Conservation (phyloP, 53 echinoderm and acorn worm genomes). For the Apostichopus leukothele region DNA sequence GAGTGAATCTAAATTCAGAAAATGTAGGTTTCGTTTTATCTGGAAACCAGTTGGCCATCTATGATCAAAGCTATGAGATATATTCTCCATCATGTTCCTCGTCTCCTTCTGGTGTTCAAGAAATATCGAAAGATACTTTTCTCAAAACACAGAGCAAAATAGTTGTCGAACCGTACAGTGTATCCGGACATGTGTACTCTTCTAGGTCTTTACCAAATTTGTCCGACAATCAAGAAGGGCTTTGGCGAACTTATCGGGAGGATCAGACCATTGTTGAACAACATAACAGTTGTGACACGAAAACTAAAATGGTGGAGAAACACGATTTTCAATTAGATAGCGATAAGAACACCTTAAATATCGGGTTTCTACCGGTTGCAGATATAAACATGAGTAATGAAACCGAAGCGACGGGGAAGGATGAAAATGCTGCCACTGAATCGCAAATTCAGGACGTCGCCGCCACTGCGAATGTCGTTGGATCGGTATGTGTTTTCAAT, state of each 20-base stretch:
- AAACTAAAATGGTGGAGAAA: background rate
- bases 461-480: conserved; percentile 54
- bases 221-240: background rate
- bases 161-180: background rate
- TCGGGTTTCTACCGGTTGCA: background rate
- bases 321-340: background rate
- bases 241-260: background rate
- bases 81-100: background rate
- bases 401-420: background rate
- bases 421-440: conserved; percentile 13
- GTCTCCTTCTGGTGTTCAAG: conserved; percentile 4
- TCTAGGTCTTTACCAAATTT: background rate
- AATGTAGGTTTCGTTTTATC: background rate
- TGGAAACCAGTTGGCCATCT: background rate
- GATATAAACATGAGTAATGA: background rate
- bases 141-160: background rate
- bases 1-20: background rate
- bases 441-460: conserved; percentile 30
- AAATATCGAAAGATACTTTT: background rate
- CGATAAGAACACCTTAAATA: background rate
- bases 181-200: background rate
- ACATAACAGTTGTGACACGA: background rate
- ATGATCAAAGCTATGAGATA: background rate
- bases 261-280: background rate
- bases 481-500: conserved; percentile 83